Evolutionary conservation across 2,888 invertebrate genomes (phyloP), one percentile per base, ranked within the genome.

Genomic region (Eudasyphora cyanicolor): DNA sequence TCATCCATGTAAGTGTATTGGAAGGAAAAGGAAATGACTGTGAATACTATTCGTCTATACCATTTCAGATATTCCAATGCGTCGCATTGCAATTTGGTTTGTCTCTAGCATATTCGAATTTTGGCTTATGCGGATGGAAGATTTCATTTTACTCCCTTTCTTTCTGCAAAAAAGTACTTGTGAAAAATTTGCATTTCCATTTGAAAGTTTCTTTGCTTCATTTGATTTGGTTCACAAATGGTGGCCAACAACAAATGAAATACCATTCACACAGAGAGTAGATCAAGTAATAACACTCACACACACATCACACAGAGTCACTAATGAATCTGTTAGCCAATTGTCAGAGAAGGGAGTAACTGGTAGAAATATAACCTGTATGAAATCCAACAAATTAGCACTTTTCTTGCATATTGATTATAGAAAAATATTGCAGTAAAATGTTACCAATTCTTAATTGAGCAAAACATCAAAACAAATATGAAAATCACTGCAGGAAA

Each of bases 111-210:
- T 60, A 60, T 60, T 60, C 29, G 60, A 57, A 57, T 57, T 12
- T 27, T 57, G 57, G 57, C 21, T 21, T 12, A n/a, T n/a, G n/a
- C n/a, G 27, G 24, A 60, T 8, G 29, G 32, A 60, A 29, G 14
- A 60, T 29, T 60, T 60, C n/a, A 12, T 60, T 54, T 54, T 54
- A 7, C 24, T 32, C 51, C 17, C 57, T 27, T 27, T 27, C 24
- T 1, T 24, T 27, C 27, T 17, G 17, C 17, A 49, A 19, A 49
- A 19, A 49, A 2, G 21, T 14, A 0, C 29, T 14, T 32, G 6
- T 4, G 29, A 57, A n/a, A 14, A 60, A 60, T 60, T 60, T 60
- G 60, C 60, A 60, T 60, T 60, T 60, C 57, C 60, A 29, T 60
- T 29, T 60, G 24, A 29, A 17, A n/a, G 60, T 32, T 60, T 29